Percentiles rank a stretch among this genome's conserved stretches.
Evolutionary conservation across 35 echinoderm and acorn worm genomes (phyloP).

Genomic region (Apostichopus parvimensis): DNA sequence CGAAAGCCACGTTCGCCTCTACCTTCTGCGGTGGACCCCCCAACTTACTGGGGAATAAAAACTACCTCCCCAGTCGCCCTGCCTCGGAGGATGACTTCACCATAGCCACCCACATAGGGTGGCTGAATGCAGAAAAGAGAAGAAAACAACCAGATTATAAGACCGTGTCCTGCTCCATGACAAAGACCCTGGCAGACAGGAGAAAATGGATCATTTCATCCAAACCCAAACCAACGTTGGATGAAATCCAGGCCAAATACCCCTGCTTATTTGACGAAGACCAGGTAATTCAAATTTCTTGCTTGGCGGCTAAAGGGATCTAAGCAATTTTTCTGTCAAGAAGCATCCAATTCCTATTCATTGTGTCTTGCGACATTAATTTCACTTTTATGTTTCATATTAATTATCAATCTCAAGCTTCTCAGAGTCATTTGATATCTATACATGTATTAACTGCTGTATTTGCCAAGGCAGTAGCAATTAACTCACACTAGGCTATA

Average conservation of each 20-base stretch:
- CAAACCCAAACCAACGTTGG: not conserved
- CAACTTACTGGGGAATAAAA: conserved; percentile 41
- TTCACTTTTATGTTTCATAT: no score
- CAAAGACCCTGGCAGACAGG: conserved; percentile 19
- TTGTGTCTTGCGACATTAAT: no score
- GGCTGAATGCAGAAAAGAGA: conserved; percentile 29
- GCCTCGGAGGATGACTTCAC: conserved; percentile 46
- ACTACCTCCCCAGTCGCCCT: conserved; percentile 41
- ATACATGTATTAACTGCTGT: no score
- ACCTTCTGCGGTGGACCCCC: not conserved
- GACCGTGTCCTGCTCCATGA: not conserved
- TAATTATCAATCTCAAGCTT: no score
- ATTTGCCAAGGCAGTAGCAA: no score
- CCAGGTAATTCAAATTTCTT: not conserved
- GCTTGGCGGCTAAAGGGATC: no score
- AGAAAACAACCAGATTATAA: conserved; percentile 49
- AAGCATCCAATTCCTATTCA: no score
- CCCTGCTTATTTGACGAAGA: conserved; percentile 51
- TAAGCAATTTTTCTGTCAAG: no score
- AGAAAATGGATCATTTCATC: conserved; percentile 11
- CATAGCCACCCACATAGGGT: conserved; percentile 21
- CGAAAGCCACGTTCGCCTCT: not conserved
- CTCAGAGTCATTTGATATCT: no score
- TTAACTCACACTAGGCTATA: no score
- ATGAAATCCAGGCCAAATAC: conserved; percentile 11